These are phyloP conservation scores for Notolabrus celidotus DNA, from an alignment of 2,797 vertebrate species.

Conservation along the genomic window DNA sequence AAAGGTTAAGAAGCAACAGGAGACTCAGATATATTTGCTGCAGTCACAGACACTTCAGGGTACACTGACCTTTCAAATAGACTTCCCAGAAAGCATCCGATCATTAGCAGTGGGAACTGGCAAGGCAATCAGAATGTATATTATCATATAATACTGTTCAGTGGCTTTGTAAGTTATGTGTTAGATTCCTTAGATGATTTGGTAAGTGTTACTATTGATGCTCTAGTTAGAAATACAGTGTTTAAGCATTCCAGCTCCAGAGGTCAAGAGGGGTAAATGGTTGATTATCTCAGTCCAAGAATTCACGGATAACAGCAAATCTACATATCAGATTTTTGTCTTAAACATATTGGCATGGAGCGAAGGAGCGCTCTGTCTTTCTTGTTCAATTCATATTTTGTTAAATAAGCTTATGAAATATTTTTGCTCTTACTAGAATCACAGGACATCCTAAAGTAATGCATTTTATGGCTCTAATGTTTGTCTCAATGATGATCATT, in stretches of 20 bases:
- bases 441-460: too few relatives aligned
- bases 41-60: constrained; percentile 16
- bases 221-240: not conserved
- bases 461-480: too few relatives aligned
- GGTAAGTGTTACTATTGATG: not conserved
- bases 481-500: not conserved
- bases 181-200: not conserved
- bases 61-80: constrained; percentile 70
- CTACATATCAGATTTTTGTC: too few relatives aligned
- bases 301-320: not conserved
- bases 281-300: not conserved
- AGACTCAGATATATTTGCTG: constrained; percentile 65
- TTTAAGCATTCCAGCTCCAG: not conserved
- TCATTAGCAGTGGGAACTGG: constrained; percentile 16
- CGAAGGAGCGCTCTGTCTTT: too few relatives aligned
- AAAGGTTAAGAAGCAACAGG: constrained; percentile 72
- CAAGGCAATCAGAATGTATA: not conserved
- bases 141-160: not conserved
- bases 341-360: too few relatives aligned
- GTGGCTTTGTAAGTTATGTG: not conserved
- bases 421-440: too few relatives aligned
- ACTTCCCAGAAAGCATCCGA: constrained; percentile 35
- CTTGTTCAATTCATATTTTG: too few relatives aligned
- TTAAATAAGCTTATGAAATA: too few relatives aligned
- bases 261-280: not conserved